Conservation (phyloP, 2,113 vertebrate genomes). For the Azemiops feae region DNA sequence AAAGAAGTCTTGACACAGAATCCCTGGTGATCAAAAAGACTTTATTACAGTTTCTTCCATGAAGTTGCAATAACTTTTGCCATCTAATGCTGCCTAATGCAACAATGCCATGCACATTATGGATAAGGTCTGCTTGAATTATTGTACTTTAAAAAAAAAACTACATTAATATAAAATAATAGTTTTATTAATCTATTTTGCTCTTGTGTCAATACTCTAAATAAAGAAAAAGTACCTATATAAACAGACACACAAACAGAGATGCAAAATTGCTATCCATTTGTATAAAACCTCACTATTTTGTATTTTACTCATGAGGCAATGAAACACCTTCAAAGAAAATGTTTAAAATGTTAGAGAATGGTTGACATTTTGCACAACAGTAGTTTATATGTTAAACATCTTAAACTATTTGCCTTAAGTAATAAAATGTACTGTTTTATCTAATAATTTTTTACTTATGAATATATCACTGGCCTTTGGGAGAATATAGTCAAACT, state of each 20-base stretch:
- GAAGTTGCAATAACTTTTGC: not conserved
- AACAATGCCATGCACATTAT: not conserved
- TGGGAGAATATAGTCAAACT: constrained; percentile 36
- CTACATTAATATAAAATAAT: not conserved
- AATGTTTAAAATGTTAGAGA: not conserved
- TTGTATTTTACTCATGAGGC: not conserved
- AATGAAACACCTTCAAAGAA: not conserved
- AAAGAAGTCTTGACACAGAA: not conserved
- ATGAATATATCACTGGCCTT: constrained; percentile 24
- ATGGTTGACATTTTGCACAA: not conserved
- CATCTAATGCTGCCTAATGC: not conserved
- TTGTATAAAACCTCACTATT: not conserved
- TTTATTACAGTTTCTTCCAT: not conserved
- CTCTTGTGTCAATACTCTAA: not conserved
- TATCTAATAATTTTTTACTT: not conserved
- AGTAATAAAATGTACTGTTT: constrained; percentile 31
- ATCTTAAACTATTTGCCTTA: not conserved
- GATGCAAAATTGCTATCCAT: not conserved
- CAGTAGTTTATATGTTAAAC: not conserved
- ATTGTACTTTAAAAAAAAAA: not conserved
- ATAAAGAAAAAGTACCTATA: constrained; percentile 9
- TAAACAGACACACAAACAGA: constrained; percentile 8
- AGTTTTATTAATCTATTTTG: not conserved
- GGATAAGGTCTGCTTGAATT: not conserved
- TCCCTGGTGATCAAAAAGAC: not conserved